Evolutionary conservation across 2,797 vertebrate species (phyloP), one percentile per base, ranked within the genome.

Genomic region (Semotilus atromaculatus): DNA sequence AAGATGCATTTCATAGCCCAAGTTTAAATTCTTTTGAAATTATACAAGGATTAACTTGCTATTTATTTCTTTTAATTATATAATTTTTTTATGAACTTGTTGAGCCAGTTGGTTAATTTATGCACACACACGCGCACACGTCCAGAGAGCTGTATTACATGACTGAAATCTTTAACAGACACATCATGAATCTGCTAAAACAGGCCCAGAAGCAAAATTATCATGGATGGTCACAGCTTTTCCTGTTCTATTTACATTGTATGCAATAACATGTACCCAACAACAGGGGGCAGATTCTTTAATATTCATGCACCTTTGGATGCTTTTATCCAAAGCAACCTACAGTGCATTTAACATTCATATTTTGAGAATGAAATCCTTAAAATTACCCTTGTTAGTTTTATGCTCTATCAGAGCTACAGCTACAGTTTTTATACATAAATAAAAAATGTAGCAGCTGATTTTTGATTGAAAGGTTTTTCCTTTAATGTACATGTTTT

Each of bases 171-270:
- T 74, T 82, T 68, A 45, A 31, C 34, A 75, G 72, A 43, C 66
- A 60, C 51, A 2, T 58, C 48, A 70, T 60, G 45, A 84, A 45
- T 60, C 74, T 84, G 64, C 48, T 48, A 70, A 67, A 78, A 77
- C 23, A 16, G 43, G 45, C 60, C 45, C 45, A 29, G 62, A 6
- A 77, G 34, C 74, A 21, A 76, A 53, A 82, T 60, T 3, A 45
- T 62, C 23, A 40, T 40, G 31, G 10, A 45, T 1, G 13, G 43
- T 45, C 43, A 9, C 36, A 68, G 29, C 48, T 81, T 64, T 29
- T 9, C n/a, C 1, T 11, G 43, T 40, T 71, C 40, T 60, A 75
- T 55, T 7, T 48, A 55, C 34, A 40, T 26, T 3, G 6, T 4
- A n/a, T 43, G 82, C 62, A 68, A 19, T 34, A 26, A 68, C 62